Conservation (phyloP, 2,797 vertebrate genomes). For the Novumbra hubbsi region DNA sequence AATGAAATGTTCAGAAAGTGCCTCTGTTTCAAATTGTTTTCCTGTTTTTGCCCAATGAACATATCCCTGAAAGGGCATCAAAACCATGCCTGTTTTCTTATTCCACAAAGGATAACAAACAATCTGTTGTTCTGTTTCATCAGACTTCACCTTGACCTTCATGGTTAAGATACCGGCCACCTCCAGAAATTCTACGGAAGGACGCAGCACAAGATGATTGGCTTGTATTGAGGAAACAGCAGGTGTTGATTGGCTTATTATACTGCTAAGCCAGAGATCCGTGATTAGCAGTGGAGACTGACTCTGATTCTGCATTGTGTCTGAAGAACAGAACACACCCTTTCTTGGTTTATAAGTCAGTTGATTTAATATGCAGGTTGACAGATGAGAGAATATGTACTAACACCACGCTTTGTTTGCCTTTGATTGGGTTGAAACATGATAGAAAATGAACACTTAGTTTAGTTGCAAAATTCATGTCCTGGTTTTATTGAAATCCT, state of each 20-base stretch:
- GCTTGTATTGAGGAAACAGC: slow-evolving; percentile 23
- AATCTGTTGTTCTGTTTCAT: not conserved
- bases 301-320: slow-evolving; percentile 52
- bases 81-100: not conserved
- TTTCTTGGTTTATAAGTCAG: slow-evolving; percentile 35
- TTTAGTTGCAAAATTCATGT: not conserved
- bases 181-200: not conserved
- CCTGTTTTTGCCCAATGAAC: not conserved
- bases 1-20: not conserved
- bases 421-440: slow-evolving; percentile 4
- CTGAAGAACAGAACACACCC: slow-evolving; percentile 24
- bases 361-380: slow-evolving; percentile 27
- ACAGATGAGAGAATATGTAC: not conserved
- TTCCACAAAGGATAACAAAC: not conserved
- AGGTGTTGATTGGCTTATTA: slow-evolving; percentile 46
- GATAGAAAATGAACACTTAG: not conserved
- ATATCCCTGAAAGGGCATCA: not conserved
- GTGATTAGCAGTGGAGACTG: slow-evolving; percentile 21
- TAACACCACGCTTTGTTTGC: not conserved
- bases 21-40: not conserved
- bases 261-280: slow-evolving; percentile 28
- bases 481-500: not conserved
- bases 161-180: not conserved
- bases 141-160: not conserved
- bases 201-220: slow-evolving; percentile 39